Base-by-base conservation (phyloP, 2,113 vertebrate genomes). In the Lepisosteus osseus region DNA sequence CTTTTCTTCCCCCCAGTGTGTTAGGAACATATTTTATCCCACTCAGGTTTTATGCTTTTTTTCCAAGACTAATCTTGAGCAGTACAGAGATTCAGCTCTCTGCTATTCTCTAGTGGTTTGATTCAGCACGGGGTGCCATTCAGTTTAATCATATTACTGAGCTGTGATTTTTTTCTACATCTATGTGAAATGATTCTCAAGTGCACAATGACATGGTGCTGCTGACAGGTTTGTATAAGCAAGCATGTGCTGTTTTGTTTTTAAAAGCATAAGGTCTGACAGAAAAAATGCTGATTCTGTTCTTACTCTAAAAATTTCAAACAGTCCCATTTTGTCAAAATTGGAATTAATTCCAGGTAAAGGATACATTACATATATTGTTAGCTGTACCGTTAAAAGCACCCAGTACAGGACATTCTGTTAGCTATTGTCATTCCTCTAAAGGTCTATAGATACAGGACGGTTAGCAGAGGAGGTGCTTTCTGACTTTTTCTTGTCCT, bases 121-220 rank as follows among this genome's bases (percentile, higher is more conserved):
- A 77, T 77, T 78, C 74, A 63, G 61, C 57, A 69, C 15, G 67
- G 68, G 68, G 55, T 72, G 61, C 73, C 73, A 81, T 79, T 79
- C 75, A 68, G 77, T 54, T 62, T 76, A 79, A 79, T 84, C 78
- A 79, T 51, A 72, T 79, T 76, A 76, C 73, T 76, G 64, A 57
- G 47, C 64, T 14, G 45, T 2, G 7, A 59, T 71, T 65, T 68
- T 14, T 68, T 51, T 11, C 11, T 40, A 57, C 67, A n/a, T 67
- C 29, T 68, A 81, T 72, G 65, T 70, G 70, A 44, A 66, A 75
- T 79, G 77, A 75, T 76, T 77, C 66, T 76, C 61, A 76, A 65
- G 74, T 71, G 75, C 54, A 54, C 12, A 66, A 64, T 68, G n/a
- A 67, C 71, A 67, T 71, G 69, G 61, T 57, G 54, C 54, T 64